Evolutionary conservation across 2,797 vertebrate species (phyloP).

Genomic region (Typhlichthys eigenmanni): DNA sequence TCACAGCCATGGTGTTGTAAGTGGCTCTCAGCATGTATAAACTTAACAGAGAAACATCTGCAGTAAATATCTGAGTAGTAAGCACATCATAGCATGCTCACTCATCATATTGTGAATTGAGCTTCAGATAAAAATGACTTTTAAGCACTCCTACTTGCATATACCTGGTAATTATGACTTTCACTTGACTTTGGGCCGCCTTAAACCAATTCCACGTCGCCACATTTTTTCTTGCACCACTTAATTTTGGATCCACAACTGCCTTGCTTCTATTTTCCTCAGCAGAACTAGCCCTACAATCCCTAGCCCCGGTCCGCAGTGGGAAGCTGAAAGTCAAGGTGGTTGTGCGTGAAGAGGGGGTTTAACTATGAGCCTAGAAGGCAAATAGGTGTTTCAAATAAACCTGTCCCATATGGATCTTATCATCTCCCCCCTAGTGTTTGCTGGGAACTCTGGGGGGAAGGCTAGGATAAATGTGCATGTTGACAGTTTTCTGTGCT

Average conservation of each 20-base stretch:
- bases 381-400: conserved; percentile 73
- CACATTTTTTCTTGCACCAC: conserved; percentile 42
- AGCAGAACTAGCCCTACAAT: conserved; percentile 32
- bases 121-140: conserved; percentile 44
- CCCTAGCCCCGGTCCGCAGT: conserved; percentile 49
- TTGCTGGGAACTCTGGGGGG: conserved; percentile 62
- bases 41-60: conserved; percentile 22
- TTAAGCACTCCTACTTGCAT: conserved; percentile 48
- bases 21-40: conserved; percentile 14
- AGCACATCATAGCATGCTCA: conserved; percentile 40
- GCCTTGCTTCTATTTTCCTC: conserved; percentile 34
- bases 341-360: conserved; percentile 37
- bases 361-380: conserved; percentile 61
- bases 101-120: conserved; percentile 49
- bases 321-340: conserved; percentile 49
- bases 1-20: conserved; percentile 21
- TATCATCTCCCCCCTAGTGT: conserved; percentile 60
- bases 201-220: conserved; percentile 17
- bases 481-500: conserved; percentile 48
- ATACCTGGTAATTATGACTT: conserved; percentile 53
- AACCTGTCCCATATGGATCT: conserved; percentile 63
- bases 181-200: conserved; percentile 44
- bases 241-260: conserved; percentile 45
- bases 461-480: conserved; percentile 35
- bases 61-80: conserved; percentile 17